Evolutionary conservation across 2,797 vertebrate genomes (phyloP).

Genomic region (Fundulus diaphanus): DNA sequence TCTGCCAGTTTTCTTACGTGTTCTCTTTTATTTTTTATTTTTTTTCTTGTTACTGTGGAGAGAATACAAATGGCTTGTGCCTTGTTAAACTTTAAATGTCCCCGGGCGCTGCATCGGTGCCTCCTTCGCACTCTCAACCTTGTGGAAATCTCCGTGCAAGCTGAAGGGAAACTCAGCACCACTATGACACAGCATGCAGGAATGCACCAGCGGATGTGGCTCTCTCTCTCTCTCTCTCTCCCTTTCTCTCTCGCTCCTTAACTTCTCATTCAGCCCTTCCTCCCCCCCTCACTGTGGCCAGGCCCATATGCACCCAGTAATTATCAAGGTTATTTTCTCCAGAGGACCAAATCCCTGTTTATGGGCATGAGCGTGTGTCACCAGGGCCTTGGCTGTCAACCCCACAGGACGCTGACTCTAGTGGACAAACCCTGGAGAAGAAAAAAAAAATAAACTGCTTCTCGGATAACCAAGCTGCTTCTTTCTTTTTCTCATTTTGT

Average conservation of each 20-base stretch:
- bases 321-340: slow-evolving; percentile 83
- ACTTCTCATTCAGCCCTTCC: slow-evolving; percentile 46
- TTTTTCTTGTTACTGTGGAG: slow-evolving; percentile 34
- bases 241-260: slow-evolving; percentile 40
- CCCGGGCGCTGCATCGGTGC: slow-evolving; percentile 48
- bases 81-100: slow-evolving; percentile 65
- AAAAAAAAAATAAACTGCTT: slow-evolving; percentile 38
- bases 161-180: slow-evolving; percentile 73
- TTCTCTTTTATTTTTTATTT: slow-evolving; percentile 41
- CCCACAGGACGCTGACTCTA: slow-evolving; percentile 60
- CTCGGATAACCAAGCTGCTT: slow-evolving; percentile 20
- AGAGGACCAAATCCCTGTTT: slow-evolving; percentile 81
- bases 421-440: slow-evolving; percentile 37
- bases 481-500: slow-evolving; percentile 25
- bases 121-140: slow-evolving; percentile 51
- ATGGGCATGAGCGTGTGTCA: slow-evolving; percentile 79
- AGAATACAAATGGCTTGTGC: slow-evolving; percentile 33
- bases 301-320: slow-evolving; percentile 79
- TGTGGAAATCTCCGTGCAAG: slow-evolving; percentile 65
- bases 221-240: slow-evolving; percentile 54
- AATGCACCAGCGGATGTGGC: slow-evolving; percentile 76
- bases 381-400: slow-evolving; percentile 67
- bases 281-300: slow-evolving; percentile 59
- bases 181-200: slow-evolving; percentile 78
- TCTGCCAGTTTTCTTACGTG: slow-evolving; percentile 14